Evolutionary conservation across 1,140 invertebrate genomes (phyloP), one percentile per base, ranked within the genome.

Genomic region (Zaprionus davidi): DNA sequence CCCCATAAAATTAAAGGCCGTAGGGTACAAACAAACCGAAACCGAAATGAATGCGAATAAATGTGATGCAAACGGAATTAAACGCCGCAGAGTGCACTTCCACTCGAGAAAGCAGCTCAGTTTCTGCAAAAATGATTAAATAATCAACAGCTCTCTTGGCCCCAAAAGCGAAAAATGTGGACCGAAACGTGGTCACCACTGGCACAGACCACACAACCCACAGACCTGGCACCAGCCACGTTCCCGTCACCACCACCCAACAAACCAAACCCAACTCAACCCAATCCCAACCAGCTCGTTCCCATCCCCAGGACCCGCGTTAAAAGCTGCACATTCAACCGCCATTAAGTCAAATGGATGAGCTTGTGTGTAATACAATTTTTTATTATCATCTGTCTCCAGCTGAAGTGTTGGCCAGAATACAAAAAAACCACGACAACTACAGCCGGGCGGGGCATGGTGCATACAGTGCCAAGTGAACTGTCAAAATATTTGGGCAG

Each of bases 281-380:
- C 4, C 24, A 26, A 26, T 5, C 24, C 36, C 36, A 38, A 34
- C 55, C 13, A 3, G 5, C 41, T 17, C 5, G 12, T n/a, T 57
- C 22, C 24, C 22, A 46, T 73, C 81, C 64, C 72, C 72, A 46
- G 65, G 41, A 11, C 34, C 28, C 77, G 80, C 81, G 88, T 88
- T 87, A 88, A 88, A 88, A 88, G 81, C 85, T 79, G 77, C 83
- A 87, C 77, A 86, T 87, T 87, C 84, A 81, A 86, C 83, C 82
- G 85, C 85, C 79, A 90, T 90, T 90, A 90, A 90, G 85, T 90
- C 85, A 86, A 86, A 90, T 90, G 87, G 76, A 90, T 90, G 85
- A 82, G 86, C 82, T 90, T 83, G 78, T 81, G 84, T 79, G 85
- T 74, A 88, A 88, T 81, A 90, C 84, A 88, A 90, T 87, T 84